Evolutionary conservation across 2,113 vertebrate genomes (phyloP).

Genomic region (Campylomormyrus numenius): DNA sequence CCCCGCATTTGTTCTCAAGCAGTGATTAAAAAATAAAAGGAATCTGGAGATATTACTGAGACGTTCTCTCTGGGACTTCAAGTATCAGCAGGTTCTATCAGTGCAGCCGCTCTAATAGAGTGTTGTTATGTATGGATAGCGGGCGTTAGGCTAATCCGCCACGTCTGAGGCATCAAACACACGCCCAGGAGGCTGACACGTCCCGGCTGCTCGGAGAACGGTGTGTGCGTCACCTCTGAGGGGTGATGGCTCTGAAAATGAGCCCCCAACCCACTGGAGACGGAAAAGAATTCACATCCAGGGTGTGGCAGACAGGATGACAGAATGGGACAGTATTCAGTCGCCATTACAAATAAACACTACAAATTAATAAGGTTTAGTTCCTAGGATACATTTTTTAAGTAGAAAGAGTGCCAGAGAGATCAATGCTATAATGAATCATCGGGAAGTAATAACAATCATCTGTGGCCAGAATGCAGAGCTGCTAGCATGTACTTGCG

Average conservation of each 20-base stretch:
- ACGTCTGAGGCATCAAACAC: not conserved
- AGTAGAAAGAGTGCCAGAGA: not conserved
- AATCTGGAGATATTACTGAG: not conserved
- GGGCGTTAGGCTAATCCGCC: not conserved
- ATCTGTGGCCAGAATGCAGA: not conserved
- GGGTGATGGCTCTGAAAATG: not conserved
- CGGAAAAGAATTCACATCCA: not conserved
- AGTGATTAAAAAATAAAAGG: conserved; percentile 8
- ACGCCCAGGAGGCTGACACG: not conserved
- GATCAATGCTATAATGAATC: not conserved
- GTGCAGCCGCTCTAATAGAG: not conserved
- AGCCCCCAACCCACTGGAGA: not conserved
- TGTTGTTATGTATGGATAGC: not conserved
- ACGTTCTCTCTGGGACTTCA: not conserved
- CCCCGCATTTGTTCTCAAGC: not conserved
- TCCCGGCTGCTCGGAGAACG: not conserved
- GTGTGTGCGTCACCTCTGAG: not conserved
- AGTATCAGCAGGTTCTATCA: not conserved
- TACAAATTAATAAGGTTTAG: not conserved
- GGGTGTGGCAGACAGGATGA: not conserved
- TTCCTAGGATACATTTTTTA: not conserved
- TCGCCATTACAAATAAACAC: not conserved
- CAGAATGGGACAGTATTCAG: not conserved
- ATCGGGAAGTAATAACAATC: not conserved
- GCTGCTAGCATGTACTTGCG: not conserved